Percentiles rank a stretch among this genome's conserved stretches.
phyloP scores from a whole-genome alignment of 2,113 vertebrate genomes.

The Cyrtonyx montezumae region DNA sequence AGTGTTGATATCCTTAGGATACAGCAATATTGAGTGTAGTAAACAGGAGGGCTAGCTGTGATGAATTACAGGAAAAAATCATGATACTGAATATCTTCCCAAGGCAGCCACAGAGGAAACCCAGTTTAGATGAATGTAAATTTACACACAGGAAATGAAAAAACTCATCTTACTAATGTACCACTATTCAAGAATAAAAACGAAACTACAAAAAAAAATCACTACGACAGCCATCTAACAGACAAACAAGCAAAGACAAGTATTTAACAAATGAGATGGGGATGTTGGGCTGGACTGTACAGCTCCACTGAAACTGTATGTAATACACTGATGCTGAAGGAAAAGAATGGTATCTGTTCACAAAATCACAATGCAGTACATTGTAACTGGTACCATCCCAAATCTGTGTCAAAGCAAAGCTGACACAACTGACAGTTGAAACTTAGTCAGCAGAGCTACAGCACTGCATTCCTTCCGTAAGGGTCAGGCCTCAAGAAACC shows the following conservation, averaged over 20 bases:
- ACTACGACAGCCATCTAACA: too few relatives aligned
- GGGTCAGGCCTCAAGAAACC: neutral
- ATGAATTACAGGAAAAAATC: neutral
- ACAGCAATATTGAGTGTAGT: neutral
- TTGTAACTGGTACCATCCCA: neutral
- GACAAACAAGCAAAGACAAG: neutral
- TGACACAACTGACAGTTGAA: too few relatives aligned
- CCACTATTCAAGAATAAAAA: neutral
- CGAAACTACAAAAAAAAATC: too few relatives aligned
- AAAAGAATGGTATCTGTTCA: neutral
- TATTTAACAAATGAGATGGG: too few relatives aligned
- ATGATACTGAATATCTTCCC: neutral
- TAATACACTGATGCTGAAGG: fast-evolving
- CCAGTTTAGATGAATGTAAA: neutral
- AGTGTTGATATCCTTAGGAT: neutral
- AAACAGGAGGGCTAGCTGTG: neutral
- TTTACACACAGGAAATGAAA: neutral
- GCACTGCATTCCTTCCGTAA: neutral
- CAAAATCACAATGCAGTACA: neutral
- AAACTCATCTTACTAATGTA: neutral
- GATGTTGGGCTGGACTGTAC: neutral
- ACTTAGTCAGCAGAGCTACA: neutral
- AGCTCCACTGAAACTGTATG: neutral
- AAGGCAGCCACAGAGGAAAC: neutral
- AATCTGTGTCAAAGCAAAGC: neutral